These are phyloP conservation scores for Sebastes miniatus DNA, from an alignment of 2,797 vertebrate species.

Conservation along the genomic window DNA sequence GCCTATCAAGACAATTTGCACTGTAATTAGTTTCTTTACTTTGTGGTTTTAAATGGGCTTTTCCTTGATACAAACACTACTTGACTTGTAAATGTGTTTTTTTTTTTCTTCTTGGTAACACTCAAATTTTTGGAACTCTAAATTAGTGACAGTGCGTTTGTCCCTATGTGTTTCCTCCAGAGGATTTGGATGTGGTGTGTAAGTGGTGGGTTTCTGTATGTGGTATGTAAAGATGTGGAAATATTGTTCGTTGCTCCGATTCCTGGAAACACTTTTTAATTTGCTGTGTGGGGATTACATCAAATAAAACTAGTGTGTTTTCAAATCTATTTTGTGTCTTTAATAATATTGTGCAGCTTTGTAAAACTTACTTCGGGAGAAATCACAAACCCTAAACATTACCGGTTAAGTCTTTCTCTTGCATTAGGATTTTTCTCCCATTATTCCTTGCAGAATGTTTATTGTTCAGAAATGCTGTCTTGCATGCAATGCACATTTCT, in stretches of 20 bases:
- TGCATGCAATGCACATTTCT: not conserved
- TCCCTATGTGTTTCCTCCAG: constrained; percentile 35
- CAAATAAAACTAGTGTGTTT: constrained; percentile 79
- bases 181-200: constrained; percentile 53
- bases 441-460: not conserved
- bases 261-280: constrained; percentile 63
- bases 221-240: constrained; percentile 61
- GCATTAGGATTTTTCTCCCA: not conserved
- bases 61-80: constrained; percentile 17
- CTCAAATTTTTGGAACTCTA: constrained; percentile 12
- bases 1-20: constrained; percentile 54
- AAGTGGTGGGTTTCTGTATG: constrained; percentile 60
- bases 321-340: constrained; percentile 34
- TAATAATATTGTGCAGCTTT: not conserved
- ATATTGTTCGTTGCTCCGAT: constrained; percentile 45
- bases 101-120: not conserved
- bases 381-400: not conserved
- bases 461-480: not conserved
- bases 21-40: constrained; percentile 48
- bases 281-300: constrained; percentile 75
- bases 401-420: not conserved
- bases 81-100: not conserved
- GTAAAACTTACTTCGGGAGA: not conserved
- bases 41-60: constrained; percentile 39
- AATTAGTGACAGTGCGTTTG: constrained; percentile 38